Evolutionary conservation across 2,888 invertebrate species (phyloP).

Genomic region (Spicauda simplicius): DNA sequence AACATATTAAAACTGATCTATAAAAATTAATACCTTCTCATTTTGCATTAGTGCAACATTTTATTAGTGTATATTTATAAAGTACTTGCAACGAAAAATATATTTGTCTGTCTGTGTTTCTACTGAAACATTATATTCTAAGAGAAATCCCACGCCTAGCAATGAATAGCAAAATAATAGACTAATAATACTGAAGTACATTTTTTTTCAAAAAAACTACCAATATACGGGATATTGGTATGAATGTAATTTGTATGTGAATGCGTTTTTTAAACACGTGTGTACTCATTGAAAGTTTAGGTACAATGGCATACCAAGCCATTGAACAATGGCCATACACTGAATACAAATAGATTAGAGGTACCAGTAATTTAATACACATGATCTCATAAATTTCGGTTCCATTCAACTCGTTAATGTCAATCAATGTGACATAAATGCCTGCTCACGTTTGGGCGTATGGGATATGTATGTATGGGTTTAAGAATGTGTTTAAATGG

Average conservation of each 20-base stretch:
- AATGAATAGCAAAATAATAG: too few relatives aligned
- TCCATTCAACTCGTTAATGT: constrained; percentile 11
- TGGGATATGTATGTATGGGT: not conserved
- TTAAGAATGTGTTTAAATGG: not conserved
- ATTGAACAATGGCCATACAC: constrained; percentile 13
- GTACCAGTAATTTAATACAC: not conserved
- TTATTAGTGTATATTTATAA: too few relatives aligned
- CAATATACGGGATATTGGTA: not conserved
- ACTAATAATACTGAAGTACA: too few relatives aligned
- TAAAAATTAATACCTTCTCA: too few relatives aligned
- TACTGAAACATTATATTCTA: too few relatives aligned
- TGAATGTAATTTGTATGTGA: not conserved
- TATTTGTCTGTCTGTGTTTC: too few relatives aligned
- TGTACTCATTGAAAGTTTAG: not conserved
- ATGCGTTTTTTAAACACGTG: constrained; percentile 5
- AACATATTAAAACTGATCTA: too few relatives aligned
- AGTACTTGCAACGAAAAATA: too few relatives aligned
- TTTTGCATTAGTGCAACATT: too few relatives aligned
- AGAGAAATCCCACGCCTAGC: too few relatives aligned
- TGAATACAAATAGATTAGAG: constrained; percentile 13
- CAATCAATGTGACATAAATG: constrained; percentile 11
- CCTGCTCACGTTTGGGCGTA: not conserved
- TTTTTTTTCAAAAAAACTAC: too few relatives aligned
- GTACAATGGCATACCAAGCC: constrained; percentile 4
- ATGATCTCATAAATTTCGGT: constrained; percentile 3